Percentiles rank a stretch among this genome's conserved stretches.
Evolutionary conservation across 2,888 invertebrate species (phyloP).

Genomic region (Napeogenes inachia): DNA sequence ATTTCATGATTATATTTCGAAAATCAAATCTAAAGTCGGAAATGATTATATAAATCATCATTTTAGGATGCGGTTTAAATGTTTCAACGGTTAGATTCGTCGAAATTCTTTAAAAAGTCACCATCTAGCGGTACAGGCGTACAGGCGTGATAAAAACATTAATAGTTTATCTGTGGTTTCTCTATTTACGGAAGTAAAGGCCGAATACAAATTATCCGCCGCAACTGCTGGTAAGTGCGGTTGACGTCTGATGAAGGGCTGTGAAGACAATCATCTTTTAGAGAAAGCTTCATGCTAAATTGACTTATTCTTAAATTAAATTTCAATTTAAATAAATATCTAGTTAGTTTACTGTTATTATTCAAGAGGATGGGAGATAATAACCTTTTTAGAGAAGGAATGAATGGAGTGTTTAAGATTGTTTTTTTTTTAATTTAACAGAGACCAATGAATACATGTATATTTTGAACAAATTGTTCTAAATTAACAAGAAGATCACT

Average conservation of each 20-base stretch:
- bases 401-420: too few species aligned
- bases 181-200: constrained; percentile 71
- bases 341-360: not conserved
- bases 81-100: constrained; percentile 32
- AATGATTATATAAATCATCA: constrained; percentile 6
- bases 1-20: too few species aligned
- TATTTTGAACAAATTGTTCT: too few species aligned
- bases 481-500: too few species aligned
- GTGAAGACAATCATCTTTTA: constrained; percentile 22
- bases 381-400: too few species aligned
- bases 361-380: too few species aligned
- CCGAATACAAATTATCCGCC: constrained; percentile 60
- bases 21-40: too few species aligned
- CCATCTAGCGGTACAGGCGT: constrained; percentile 50
- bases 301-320: constrained; percentile 11
- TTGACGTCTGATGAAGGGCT: constrained; percentile 44
- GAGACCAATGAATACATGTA: too few species aligned
- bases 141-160: constrained; percentile 55
- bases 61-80: constrained; percentile 52
- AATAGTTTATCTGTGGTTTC: constrained; percentile 68
- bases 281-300: constrained; percentile 16
- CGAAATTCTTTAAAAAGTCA: constrained; percentile 43
- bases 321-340: constrained; percentile 8
- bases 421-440: too few species aligned
- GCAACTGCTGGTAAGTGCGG: constrained; percentile 57